These are phyloP conservation scores for Amphiprion clarkii DNA, from an alignment of 2,797 vertebrate species.

Conservation along the genomic window DNA sequence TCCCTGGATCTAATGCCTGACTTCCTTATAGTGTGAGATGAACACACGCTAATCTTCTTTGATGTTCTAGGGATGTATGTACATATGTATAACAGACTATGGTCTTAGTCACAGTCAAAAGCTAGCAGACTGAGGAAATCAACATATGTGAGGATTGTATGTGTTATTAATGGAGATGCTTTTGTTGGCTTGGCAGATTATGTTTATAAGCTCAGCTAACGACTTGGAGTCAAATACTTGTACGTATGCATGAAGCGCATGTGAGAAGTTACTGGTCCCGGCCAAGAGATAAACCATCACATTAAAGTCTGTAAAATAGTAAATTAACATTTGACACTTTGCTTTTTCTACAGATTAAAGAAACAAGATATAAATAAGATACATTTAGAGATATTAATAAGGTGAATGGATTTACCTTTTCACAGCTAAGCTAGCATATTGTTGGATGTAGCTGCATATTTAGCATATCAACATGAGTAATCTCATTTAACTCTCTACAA, in stretches of 20 bases:
- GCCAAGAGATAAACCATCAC: neutral
- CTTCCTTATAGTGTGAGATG: constrained; percentile 48
- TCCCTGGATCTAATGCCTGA: constrained; percentile 44
- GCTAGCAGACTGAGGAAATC: constrained; percentile 34
- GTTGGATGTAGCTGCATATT: neutral
- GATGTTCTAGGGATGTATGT: constrained; percentile 52
- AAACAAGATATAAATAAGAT: neutral
- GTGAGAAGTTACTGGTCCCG: neutral
- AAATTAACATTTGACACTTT: neutral
- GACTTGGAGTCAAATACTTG: constrained; percentile 38
- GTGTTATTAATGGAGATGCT: constrained; percentile 46
- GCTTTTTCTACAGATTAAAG: neutral
- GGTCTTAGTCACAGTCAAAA: constrained; percentile 37
- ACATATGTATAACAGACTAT: constrained; percentile 38
- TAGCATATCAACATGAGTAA: neutral
- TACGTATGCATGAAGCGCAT: neutral
- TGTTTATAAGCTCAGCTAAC: constrained; percentile 46
- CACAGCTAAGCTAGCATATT: neutral
- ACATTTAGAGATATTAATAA: neutral
- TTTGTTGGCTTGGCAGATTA: constrained; percentile 54
- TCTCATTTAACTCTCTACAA: too few species aligned
- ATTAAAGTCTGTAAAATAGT: neutral
- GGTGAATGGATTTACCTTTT: neutral
- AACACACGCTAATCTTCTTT: constrained; percentile 72
- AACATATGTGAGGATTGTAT: constrained; percentile 48